Evolutionary conservation across 2,797 vertebrate genomes (phyloP), one percentile per base, ranked within the genome.

Genomic region (Oceanodroma leucorhoa): DNA sequence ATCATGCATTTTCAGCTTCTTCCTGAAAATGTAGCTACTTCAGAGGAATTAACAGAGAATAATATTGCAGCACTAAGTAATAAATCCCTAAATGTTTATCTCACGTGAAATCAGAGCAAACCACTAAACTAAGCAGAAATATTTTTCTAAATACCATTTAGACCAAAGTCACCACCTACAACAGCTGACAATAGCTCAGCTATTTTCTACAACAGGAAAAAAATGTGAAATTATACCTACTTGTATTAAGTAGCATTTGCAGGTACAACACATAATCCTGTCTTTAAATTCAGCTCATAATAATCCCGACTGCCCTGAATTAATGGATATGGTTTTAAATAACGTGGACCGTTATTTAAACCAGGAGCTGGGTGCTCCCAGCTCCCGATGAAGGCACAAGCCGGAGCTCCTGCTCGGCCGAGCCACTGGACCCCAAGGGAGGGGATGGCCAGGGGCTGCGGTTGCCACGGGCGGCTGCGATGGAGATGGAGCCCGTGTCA

Each of bases 401-500:
- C 32, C 1, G 1, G 29, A 11, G 48, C 43, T 61, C 11, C 70
- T 10, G 41, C 53, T n/a, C 3, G 1, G n/a, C 55, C 2, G 11
- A 66, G 45, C 22, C 2, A 1, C 40, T 1, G 3, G 57, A 23
- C 27, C 40, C 46, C 2, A 3, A 1, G 5, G 32, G 36, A 57
- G 30, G 38, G 58, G 14, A 24, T 3, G 20, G 43, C 48, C 32
- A 29, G 91, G 95, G 51, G 80, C 96, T 93, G 93, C 21, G 78
- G 98, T 98, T 98, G 97, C 98, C 89, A 98, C 60, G 97, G 94
- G 94, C 70, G 58, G 98, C 98, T 97, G 98, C 97, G 32, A 15
- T 43, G 96, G 97, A 83, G 98, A 90, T 64, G 96, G 73, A 95
- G 83, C 87, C 61, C 11, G 10, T 84, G 96, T 97, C 95, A 77